These are phyloP conservation scores for Battus philenor DNA, from an alignment of 1,140 invertebrate species.

Conservation along the genomic window DNA sequence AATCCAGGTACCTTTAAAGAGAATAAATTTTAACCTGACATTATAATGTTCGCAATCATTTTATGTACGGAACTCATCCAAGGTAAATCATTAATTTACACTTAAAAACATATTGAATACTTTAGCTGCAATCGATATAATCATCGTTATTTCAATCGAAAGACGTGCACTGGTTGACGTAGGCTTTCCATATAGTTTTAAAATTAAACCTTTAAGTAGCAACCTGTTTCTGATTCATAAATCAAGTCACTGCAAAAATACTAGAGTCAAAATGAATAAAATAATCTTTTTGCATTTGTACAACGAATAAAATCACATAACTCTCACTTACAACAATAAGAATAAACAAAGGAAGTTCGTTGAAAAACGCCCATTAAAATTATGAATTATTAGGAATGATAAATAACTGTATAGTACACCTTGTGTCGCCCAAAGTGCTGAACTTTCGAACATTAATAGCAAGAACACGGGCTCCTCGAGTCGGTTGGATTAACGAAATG, in stretches of 20 bases:
- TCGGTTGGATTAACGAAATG: conserved; percentile 63
- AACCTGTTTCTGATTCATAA: background rate
- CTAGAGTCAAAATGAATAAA: background rate
- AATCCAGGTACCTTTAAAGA: too few species aligned
- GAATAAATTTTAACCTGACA: too few species aligned
- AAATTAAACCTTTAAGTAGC: background rate
- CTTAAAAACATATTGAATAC: too few species aligned
- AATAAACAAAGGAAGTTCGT: conserved; percentile 28
- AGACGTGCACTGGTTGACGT: background rate
- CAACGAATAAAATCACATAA: conserved; percentile 15
- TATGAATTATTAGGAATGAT: conserved; percentile 55
- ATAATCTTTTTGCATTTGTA: conserved; percentile 2
- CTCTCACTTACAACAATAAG: conserved; percentile 34
- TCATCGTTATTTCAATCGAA: too few species aligned
- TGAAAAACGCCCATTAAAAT: conserved; percentile 54
- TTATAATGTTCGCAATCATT: too few species aligned
- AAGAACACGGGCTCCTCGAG: conserved; percentile 35
- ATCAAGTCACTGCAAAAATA: background rate
- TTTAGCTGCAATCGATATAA: too few species aligned
- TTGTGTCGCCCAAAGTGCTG: conserved; percentile 43
- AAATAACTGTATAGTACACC: conserved; percentile 61
- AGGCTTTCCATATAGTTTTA: background rate
- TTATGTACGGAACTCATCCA: too few species aligned
- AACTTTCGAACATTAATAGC: conserved; percentile 64
- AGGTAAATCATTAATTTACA: too few species aligned